Conservation (phyloP, 2,888 invertebrate genomes). For the Sarcophaga rosellei region DNA sequence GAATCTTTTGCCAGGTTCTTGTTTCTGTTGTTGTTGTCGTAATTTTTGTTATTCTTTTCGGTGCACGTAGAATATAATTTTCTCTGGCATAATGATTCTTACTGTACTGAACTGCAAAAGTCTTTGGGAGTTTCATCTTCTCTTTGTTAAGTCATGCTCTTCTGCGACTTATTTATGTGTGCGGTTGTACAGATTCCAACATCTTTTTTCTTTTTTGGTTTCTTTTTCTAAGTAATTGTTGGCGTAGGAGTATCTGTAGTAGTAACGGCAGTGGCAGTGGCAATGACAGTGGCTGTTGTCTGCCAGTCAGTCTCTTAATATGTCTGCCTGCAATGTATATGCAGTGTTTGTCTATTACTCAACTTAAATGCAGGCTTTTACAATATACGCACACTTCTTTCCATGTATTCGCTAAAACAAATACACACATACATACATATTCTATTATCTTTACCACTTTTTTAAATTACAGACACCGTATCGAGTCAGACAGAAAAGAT, state of each 20-base stretch:
- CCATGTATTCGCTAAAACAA: conserved; percentile 12
- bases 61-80: background rate
- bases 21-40: background rate
- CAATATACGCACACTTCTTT: background rate
- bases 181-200: background rate
- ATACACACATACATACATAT: conserved; percentile 21
- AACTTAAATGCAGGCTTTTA: conserved; percentile 49
- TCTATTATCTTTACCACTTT: conserved; percentile 54
- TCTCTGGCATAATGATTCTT: conserved; percentile 34
- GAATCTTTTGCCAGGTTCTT: conserved; percentile 42
- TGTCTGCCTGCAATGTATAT: conserved; percentile 32
- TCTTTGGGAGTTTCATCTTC: conserved; percentile 43
- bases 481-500: conserved; percentile 8
- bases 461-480: conserved; percentile 56
- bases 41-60: background rate
- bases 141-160: background rate
- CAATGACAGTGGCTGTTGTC: conserved; percentile 13
- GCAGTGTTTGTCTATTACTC: conserved; percentile 40
- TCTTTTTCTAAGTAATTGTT: background rate
- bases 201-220: background rate
- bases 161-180: background rate
- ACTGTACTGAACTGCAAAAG: conserved; percentile 19
- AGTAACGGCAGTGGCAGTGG: background rate
- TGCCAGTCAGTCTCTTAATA: conserved; percentile 17
- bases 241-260: background rate